Evolutionary conservation across 2,797 vertebrate genomes (phyloP), one percentile per base, ranked within the genome.

Genomic region (Oreochromis mossambicus): DNA sequence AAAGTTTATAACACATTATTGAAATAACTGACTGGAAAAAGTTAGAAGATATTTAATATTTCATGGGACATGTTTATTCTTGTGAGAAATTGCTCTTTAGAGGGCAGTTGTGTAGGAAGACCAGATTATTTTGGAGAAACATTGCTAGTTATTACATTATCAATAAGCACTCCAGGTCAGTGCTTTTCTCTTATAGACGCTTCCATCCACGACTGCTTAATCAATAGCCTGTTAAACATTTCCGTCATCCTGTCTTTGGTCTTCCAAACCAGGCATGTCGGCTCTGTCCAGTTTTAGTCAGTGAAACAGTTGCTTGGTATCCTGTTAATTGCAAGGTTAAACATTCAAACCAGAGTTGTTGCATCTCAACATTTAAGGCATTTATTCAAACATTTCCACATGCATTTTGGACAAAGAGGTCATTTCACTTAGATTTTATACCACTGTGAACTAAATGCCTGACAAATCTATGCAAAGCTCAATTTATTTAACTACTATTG

Each of bases 161-260:
- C 94, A 91, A 94, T 91, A 90, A 55, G 36, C 77, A 84, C 91
- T 93, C 48, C 70, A 86, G 86, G 84, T 79, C 87, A 82, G 89
- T 91, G 86, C 86, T 82, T 92, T 94, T 90, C 78, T 85, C 87
- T 88, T 87, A 91, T 80, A 52, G 82, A 88, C 82, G 82, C 87
- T 87, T 93, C 88, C 51, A 26, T 85, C 83, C 85, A 82, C 66
- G 81, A 84, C 66, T 85, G 87, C 73, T 70, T 82, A 93, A 95
- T 96, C 94, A 91, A 95, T 95, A 95, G 73, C 54, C 84, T 88
- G 88, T 92, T 94, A 92, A 92, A 92, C 84, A 84, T 93, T 90
- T 88, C 90, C 77, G 70, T 94, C 90, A 90, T 87, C 77, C 88
- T 89, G 79, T 91, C 78, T 84, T 21, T 12, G 50, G 76, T 84